Conservation (phyloP, 2,888 invertebrate species). For the Platypus cylindrus region DNA sequence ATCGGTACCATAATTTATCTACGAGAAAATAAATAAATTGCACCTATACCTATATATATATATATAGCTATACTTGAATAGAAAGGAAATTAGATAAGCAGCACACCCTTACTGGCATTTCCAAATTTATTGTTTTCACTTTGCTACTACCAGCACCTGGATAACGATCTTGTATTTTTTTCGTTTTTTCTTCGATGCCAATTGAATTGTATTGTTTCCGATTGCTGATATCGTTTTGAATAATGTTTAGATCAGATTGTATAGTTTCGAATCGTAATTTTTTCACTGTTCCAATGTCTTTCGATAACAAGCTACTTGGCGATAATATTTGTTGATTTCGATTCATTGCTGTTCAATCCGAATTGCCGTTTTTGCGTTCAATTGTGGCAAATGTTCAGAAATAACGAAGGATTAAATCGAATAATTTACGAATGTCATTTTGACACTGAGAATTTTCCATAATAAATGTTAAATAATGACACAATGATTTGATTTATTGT, state of each 20-base stretch:
- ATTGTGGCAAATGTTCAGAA: too few relatives aligned
- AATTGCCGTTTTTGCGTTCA: background rate
- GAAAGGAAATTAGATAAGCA: too few relatives aligned
- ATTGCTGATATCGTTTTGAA: too few relatives aligned
- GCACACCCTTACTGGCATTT: constrained; percentile 11
- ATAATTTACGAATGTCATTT: constrained; percentile 14
- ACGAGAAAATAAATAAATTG: constrained; percentile 1
- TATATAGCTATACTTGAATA: background rate
- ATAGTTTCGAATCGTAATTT: constrained; percentile 9
- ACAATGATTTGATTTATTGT: constrained; percentile 8
- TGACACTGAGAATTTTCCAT: constrained; percentile 14
- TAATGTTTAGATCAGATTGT: too few relatives aligned
- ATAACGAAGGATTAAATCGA: background rate
- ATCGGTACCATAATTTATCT: constrained; percentile 9
- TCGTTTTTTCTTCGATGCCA: too few relatives aligned
- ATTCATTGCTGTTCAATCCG: too few relatives aligned
- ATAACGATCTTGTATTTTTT: too few relatives aligned
- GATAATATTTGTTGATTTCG: too few relatives aligned
- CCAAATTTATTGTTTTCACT: constrained; percentile 8
- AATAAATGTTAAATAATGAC: background rate
- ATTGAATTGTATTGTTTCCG: too few relatives aligned
- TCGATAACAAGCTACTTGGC: constrained; percentile 6
- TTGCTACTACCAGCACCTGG: too few relatives aligned
- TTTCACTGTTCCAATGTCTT: constrained; percentile 10
- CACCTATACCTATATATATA: background rate